These are phyloP conservation scores for Varecia variegata DNA, from an alignment of 2,797 vertebrate genomes.

Conservation along the genomic window DNA sequence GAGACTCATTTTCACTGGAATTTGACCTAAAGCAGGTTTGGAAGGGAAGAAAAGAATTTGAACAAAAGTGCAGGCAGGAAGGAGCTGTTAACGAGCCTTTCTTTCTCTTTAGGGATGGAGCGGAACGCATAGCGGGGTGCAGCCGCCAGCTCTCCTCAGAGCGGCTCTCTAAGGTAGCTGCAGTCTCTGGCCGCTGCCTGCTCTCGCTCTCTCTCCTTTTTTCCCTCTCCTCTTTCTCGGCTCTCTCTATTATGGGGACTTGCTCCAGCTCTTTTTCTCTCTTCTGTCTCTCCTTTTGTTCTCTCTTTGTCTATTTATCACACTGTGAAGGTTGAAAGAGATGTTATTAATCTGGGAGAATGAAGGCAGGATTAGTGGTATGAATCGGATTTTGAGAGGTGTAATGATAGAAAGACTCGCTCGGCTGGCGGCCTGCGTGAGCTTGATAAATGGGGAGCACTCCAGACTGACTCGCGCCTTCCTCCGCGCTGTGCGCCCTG, in stretches of 20 bases:
- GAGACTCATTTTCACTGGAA: constrained; percentile 81
- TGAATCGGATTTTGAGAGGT: constrained; percentile 99
- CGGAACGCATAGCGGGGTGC: constrained; percentile 67
- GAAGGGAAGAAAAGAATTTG: constrained; percentile 84
- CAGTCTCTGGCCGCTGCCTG: constrained; percentile 70
- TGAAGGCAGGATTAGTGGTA: constrained; percentile 99
- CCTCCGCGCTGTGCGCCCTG: constrained; percentile 88
- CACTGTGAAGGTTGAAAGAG: constrained; percentile 99
- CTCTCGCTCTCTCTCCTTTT: constrained; percentile 72
- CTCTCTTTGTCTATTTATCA: constrained; percentile 99
- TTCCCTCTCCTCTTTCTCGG: constrained; percentile 86
- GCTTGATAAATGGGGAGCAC: constrained; percentile 99
- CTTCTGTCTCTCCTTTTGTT: constrained; percentile 97
- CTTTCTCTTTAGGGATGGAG: constrained; percentile 81
- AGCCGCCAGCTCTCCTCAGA: constrained; percentile 70
- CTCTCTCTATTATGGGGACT: constrained; percentile 91
- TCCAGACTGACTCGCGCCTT: constrained; percentile 91
- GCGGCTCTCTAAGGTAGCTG: constrained; percentile 67
- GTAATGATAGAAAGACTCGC: constrained; percentile 99
- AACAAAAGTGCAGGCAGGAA: constrained; percentile 84
- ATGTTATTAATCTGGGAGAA: constrained; percentile 99
- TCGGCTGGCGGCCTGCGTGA: constrained; percentile 99
- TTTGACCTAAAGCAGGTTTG: constrained; percentile 82
- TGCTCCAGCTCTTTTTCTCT: constrained; percentile 91
- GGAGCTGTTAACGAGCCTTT: constrained; percentile 86